phyloP scores from a whole-genome alignment of 2,113 vertebrate genomes.

The Donacobius atricapilla region DNA sequence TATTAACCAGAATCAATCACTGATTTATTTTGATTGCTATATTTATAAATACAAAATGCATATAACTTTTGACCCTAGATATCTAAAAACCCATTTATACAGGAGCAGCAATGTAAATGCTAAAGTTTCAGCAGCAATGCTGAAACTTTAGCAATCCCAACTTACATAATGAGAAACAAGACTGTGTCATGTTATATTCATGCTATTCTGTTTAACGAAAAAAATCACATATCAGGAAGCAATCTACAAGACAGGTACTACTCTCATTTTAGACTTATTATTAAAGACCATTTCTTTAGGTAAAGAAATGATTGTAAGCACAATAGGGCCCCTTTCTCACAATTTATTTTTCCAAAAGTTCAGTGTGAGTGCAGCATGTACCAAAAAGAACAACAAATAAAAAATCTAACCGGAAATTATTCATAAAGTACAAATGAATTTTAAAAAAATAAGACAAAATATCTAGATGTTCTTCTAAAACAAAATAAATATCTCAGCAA shows the following conservation, averaged over 20 bases:
- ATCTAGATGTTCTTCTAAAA: background rate
- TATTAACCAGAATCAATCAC: background rate
- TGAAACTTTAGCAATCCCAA: background rate
- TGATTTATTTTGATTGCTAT: background rate
- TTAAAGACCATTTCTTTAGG: background rate
- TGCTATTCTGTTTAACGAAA: constrained; percentile 4
- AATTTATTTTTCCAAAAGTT: background rate
- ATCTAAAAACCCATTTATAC: background rate
- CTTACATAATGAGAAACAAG: constrained; percentile 27
- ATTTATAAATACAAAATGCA: background rate
- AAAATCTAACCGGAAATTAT: background rate
- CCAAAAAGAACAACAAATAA: background rate
- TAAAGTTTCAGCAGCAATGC: too few relatives aligned
- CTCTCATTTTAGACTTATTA: background rate
- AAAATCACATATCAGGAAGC: background rate
- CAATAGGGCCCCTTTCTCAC: background rate
- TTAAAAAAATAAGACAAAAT: background rate
- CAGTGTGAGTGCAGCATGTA: background rate
- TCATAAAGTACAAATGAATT: background rate
- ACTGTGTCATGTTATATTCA: constrained; percentile 49
- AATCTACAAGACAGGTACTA: background rate
- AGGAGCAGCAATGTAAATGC: background rate
- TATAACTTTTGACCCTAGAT: background rate
- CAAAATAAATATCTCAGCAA: background rate
- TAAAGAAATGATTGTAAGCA: background rate